A percentile compares a stretch with the other conserved stretches of the same genome.
These are phyloP conservation scores for Acanthoscelides obtectus DNA, from an alignment of 2,888 invertebrate species.

Conservation along the genomic window DNA sequence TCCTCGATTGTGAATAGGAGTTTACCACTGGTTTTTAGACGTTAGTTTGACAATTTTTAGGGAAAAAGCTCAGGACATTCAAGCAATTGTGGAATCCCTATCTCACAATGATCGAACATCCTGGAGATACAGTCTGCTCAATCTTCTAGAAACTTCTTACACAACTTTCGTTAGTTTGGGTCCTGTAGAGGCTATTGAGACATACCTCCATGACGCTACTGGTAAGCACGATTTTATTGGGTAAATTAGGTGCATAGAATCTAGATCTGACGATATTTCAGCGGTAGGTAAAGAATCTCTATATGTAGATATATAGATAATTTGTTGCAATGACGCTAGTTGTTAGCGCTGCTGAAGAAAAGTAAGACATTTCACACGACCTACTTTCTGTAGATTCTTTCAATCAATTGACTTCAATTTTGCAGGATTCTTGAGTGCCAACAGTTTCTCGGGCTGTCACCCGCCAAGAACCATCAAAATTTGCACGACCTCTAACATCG, in stretches of 20 bases:
- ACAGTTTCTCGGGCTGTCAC: slow-evolving; percentile 64
- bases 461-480: slow-evolving; percentile 58
- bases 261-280: no score
- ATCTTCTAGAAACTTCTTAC: slow-evolving; percentile 58
- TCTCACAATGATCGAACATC: slow-evolving; percentile 41
- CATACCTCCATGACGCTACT: slow-evolving; percentile 59
- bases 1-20: no score
- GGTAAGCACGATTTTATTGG: slow-evolving; percentile 7
- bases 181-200: slow-evolving; percentile 60
- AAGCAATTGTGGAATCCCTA: slow-evolving; percentile 48
- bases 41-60: slow-evolving; percentile 32
- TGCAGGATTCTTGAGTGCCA: slow-evolving; percentile 56
- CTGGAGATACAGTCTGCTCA: slow-evolving; percentile 58
- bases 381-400: no score
- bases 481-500: slow-evolving; percentile 66
- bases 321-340: no score
- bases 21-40: neutral
- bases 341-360: no score
- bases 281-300: no score
- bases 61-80: slow-evolving; percentile 50
- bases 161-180: slow-evolving; percentile 52
- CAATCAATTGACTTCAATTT: no score
- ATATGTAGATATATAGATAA: no score
- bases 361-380: no score
- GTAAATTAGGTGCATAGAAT: no score